Percentiles rank a stretch among this genome's conserved stretches.
Conservation (phyloP, 2,113 vertebrate species). For the Mus pahari region DNA sequence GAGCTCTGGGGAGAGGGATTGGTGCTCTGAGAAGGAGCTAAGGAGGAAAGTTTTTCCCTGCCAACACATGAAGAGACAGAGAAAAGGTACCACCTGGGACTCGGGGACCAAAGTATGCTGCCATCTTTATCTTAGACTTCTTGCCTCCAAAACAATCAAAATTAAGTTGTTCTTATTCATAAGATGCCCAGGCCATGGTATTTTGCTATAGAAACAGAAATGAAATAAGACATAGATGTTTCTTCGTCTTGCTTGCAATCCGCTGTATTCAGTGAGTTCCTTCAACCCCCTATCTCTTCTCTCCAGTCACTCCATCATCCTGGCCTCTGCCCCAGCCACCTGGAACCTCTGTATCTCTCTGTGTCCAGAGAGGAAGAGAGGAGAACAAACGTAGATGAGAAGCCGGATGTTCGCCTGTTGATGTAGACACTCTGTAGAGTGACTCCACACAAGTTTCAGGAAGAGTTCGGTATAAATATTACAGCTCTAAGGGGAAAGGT, state of each 20-base stretch:
- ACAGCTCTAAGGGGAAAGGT: neutral
- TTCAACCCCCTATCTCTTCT: neutral
- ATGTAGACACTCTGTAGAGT: neutral
- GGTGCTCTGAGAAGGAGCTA: neutral
- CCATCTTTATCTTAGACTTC: neutral
- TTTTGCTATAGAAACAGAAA: neutral
- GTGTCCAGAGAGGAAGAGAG: neutral
- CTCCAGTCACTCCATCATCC: no score
- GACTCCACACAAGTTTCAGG: neutral
- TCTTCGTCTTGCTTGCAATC: neutral
- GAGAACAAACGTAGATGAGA: neutral
- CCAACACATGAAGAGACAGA: neutral
- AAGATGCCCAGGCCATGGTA: neutral
- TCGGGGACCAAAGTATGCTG: neutral
- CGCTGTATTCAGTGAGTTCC: accelerated
- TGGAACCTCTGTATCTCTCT: no score
- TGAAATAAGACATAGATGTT: neutral
- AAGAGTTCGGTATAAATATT: neutral
- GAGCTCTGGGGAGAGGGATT: neutral
- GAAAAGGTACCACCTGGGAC: neutral
- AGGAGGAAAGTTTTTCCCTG: neutral
- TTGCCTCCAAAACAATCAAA: neutral
- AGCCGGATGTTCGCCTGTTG: neutral
- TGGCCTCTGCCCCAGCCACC: neutral
- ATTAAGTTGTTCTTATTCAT: neutral